Percentiles rank a stretch among this genome's conserved stretches.
These are phyloP conservation scores for Pseudopleuronectes americanus DNA, from an alignment of 2,797 vertebrate genomes.

Conservation along the genomic window DNA sequence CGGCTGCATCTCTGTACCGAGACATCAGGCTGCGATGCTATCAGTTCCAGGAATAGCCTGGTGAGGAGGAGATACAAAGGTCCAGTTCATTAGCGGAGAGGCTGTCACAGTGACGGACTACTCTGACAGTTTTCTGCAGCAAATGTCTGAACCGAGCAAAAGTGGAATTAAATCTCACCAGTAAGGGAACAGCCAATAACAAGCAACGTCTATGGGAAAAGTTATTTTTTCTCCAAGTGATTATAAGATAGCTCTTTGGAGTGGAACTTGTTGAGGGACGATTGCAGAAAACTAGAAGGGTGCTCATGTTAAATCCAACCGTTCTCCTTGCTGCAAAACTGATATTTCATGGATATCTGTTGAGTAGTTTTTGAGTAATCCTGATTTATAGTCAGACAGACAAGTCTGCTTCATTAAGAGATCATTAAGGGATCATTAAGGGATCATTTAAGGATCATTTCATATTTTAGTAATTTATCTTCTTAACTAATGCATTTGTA, in stretches of 20 bases:
- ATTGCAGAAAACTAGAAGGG: neutral
- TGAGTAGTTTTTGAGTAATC: too few relatives aligned
- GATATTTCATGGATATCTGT: too few relatives aligned
- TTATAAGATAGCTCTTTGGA: constrained; percentile 15
- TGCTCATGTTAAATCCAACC: too few relatives aligned
- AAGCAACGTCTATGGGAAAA: neutral
- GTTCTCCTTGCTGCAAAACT: too few relatives aligned
- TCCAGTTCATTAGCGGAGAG: constrained; percentile 66
- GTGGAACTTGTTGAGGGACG: neutral
- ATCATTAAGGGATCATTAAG: too few relatives aligned
- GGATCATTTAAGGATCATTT: too few relatives aligned
- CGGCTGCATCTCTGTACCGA: constrained; percentile 54
- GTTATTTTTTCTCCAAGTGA: neutral
- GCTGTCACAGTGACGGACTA: constrained; percentile 53
- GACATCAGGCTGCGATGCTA: constrained; percentile 58
- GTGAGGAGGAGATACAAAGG: constrained; percentile 58
- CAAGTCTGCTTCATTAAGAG: too few relatives aligned
- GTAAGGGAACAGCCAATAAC: constrained; percentile 23
- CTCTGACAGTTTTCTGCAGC: constrained; percentile 40
- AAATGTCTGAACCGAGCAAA: constrained; percentile 24
- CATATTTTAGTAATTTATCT: too few relatives aligned
- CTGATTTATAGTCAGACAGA: too few relatives aligned
- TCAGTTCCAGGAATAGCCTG: constrained; percentile 67
- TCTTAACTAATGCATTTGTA: too few relatives aligned
- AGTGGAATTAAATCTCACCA: constrained; percentile 29